Evolutionary conservation across 2,113 vertebrate species (phyloP).

Genomic region (Isichthys henryi): DNA sequence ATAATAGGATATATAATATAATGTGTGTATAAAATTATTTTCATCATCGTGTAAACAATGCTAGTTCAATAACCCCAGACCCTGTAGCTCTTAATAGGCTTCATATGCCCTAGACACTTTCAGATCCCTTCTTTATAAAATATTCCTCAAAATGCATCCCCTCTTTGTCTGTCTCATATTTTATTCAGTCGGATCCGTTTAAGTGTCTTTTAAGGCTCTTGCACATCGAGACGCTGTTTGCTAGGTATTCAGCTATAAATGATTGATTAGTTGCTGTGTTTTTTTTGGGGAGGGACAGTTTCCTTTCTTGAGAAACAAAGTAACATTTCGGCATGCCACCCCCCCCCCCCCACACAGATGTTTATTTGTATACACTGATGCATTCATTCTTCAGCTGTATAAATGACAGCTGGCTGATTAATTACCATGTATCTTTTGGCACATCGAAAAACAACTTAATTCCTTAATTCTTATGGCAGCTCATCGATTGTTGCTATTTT

Average conservation of each 20-base stretch:
- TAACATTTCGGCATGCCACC: neutral
- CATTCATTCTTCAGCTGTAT: neutral
- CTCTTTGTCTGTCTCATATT: slow-evolving; percentile 38
- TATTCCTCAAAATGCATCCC: slow-evolving; percentile 36
- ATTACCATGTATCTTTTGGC: neutral
- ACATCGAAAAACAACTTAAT: neutral
- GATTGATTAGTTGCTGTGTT: slow-evolving; percentile 31
- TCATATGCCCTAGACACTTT: slow-evolving; percentile 29
- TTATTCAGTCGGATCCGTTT: slow-evolving; percentile 42
- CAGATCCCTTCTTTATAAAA: slow-evolving; percentile 35
- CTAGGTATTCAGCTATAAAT: slow-evolving; percentile 38
- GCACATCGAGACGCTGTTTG: slow-evolving; percentile 37
- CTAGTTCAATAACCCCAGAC: slow-evolving; percentile 31
- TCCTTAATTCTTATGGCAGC: neutral
- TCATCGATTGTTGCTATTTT: neutral
- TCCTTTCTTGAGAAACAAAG: neutral
- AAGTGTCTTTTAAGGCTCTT: slow-evolving; percentile 39
- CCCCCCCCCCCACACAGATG: neutral
- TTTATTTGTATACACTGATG: neutral
- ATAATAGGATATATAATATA: no score
- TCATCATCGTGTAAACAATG: slow-evolving; percentile 26
- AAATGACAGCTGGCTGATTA: neutral
- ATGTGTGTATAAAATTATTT: neutral
- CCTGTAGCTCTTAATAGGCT: slow-evolving; percentile 37
- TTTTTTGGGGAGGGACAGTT: neutral